Conservation (phyloP, 2,797 vertebrate genomes). For the Heterohyrax brucei region DNA sequence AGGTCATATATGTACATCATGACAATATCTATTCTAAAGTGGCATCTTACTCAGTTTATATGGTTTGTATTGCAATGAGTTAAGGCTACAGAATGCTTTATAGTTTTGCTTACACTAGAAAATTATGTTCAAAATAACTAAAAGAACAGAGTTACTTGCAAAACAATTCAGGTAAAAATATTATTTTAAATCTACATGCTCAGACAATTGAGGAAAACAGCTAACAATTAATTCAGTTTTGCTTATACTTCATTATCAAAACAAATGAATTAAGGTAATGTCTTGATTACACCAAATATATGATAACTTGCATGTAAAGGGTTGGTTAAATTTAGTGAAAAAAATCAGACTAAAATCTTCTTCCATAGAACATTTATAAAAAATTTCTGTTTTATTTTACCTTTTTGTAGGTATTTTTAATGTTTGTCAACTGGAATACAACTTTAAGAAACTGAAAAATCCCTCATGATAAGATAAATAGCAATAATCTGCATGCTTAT, state of each 20-base stretch:
- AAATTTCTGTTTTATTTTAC: not conserved
- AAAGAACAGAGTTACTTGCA: constrained; percentile 28
- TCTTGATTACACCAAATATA: constrained; percentile 44
- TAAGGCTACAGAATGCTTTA: constrained; percentile 5
- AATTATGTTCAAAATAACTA: constrained; percentile 61
- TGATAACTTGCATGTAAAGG: constrained; percentile 30
- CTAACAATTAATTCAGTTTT: constrained; percentile 38
- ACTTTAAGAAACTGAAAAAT: constrained; percentile 16
- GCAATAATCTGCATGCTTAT: not conserved
- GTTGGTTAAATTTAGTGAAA: constrained; percentile 53
- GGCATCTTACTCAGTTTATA: not conserved
- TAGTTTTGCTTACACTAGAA: constrained; percentile 40
- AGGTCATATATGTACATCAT: not conserved
- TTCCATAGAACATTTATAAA: constrained; percentile 32
- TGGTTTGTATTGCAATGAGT: not conserved
- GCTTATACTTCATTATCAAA: constrained; percentile 19
- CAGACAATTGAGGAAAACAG: constrained; percentile 7
- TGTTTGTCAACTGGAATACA: constrained; percentile 10
- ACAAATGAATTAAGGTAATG: not conserved
- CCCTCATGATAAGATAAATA: not conserved
- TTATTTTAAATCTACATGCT: constrained; percentile 38
- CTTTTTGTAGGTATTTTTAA: not conserved
- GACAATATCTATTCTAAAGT: constrained; percentile 27
- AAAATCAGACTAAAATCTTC: not conserved
- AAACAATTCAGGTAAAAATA: constrained; percentile 61